Percentiles rank a stretch among this genome's conserved stretches.
These are phyloP conservation scores for Aplidium turbinatum DNA, from an alignment of 23 tunicate species.

Conservation along the genomic window DNA sequence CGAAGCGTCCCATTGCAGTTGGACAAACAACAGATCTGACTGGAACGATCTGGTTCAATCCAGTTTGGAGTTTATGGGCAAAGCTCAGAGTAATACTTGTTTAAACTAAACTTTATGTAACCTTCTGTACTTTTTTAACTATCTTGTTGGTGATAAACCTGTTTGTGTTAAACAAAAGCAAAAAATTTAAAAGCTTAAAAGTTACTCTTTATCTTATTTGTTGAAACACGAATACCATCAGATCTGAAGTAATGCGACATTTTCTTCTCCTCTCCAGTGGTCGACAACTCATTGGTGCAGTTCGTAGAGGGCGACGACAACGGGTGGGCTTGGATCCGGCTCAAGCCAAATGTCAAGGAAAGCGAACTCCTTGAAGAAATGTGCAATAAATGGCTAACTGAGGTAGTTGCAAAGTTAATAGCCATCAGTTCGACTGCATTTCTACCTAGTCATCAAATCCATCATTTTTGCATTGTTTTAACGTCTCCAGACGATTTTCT, in stretches of 20 bases:
- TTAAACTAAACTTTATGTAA: too few species aligned
- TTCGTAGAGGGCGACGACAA: background rate
- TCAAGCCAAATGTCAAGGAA: background rate
- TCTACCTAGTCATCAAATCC: too few species aligned
- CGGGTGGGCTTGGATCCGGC: background rate
- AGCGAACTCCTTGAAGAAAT: background rate
- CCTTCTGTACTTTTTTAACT: too few species aligned
- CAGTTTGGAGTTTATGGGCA: slow-evolving; percentile 30
- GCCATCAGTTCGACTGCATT: too few species aligned
- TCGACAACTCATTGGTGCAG: background rate
- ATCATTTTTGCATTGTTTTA: too few species aligned
- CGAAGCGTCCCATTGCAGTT: slow-evolving; percentile 47
- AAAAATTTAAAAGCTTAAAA: background rate
- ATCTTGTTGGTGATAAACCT: background rate
- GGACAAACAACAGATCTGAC: slow-evolving; percentile 46
- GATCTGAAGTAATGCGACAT: background rate
- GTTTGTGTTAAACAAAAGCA: background rate
- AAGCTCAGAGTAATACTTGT: background rate
- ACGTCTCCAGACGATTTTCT: too few species aligned
- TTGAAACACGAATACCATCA: background rate
- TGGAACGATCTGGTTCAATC: slow-evolving; percentile 22
- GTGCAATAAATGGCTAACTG: background rate
- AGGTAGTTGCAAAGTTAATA: background rate
- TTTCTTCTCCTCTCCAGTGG: too few species aligned
- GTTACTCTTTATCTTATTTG: too few species aligned